Percentiles rank a stretch among this genome's conserved stretches.
phyloP scores from a whole-genome alignment of 2,113 vertebrate species.

The Podocnemis expansa region DNA sequence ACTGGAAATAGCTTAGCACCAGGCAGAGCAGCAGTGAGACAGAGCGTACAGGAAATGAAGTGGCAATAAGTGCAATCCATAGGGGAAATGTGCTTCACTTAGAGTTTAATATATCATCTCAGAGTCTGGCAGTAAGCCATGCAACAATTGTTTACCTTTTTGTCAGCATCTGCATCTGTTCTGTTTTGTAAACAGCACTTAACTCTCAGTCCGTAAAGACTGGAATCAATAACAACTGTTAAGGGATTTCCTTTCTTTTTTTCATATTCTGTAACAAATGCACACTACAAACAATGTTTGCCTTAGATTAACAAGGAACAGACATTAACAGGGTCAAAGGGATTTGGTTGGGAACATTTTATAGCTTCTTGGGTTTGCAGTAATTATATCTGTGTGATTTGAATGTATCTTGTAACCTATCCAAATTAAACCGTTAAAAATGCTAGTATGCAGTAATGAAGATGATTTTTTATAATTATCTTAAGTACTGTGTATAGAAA shows the following conservation, averaged over 20 bases:
- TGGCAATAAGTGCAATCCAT: constrained; percentile 97
- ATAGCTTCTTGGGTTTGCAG: constrained; percentile 73
- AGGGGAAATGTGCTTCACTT: constrained; percentile 97
- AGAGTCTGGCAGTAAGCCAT: constrained; percentile 95
- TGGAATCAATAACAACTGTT: constrained; percentile 99
- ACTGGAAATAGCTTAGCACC: constrained; percentile 89
- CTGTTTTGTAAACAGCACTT: constrained; percentile 98
- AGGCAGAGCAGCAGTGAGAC: constrained; percentile 77
- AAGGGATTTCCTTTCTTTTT: constrained; percentile 89
- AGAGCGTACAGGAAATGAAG: constrained; percentile 95
- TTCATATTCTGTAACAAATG: constrained; percentile 80
- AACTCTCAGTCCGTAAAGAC: constrained; percentile 93
- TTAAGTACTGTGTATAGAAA: constrained; percentile 80
- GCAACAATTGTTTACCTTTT: constrained; percentile 99
- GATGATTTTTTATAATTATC: constrained; percentile 83
- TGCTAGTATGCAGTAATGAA: constrained; percentile 77
- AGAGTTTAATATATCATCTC: constrained; percentile 96
- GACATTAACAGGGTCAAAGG: constrained; percentile 82
- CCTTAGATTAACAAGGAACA: constrained; percentile 83
- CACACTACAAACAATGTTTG: constrained; percentile 78
- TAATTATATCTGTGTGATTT: constrained; percentile 81
- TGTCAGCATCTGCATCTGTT: constrained; percentile 99
- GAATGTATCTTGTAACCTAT: constrained; percentile 80
- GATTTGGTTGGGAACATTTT: constrained; percentile 80
- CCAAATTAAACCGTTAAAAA: constrained; percentile 83